phyloP scores from a whole-genome alignment of 2,888 invertebrate species.

The Cotesia congregata region DNA sequence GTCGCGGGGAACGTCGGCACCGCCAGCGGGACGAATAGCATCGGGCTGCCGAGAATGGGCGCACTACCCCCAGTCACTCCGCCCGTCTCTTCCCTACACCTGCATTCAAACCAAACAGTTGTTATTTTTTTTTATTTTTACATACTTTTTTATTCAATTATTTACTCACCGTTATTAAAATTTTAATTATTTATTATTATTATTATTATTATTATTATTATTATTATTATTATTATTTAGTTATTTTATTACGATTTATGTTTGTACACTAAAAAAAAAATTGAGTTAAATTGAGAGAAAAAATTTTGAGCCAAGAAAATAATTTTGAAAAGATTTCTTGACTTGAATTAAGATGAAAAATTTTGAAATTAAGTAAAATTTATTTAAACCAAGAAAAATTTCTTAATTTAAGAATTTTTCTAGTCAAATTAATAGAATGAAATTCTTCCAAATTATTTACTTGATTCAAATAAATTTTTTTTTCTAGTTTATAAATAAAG shows the following conservation, averaged over 20 bases:
- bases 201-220: no score
- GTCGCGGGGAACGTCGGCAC: conserved; percentile 69
- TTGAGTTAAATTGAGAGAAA: no score
- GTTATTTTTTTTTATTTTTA: conserved; percentile 40
- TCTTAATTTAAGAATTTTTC: no score
- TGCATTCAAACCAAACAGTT: conserved; percentile 44
- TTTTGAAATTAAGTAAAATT: no score
- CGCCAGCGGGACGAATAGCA: conserved; percentile 70
- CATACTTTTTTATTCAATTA: conserved; percentile 24
- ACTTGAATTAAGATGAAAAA: no score
- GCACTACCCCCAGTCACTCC: conserved; percentile 70
- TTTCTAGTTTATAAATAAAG: background rate
- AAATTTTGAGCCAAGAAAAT: no score
- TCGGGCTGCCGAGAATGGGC: conserved; percentile 71
- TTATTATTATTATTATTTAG: no score
- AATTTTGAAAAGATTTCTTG: no score
- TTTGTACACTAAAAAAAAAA: no score
- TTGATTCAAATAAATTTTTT: background rate
- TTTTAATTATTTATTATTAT: no score
- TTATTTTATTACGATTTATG: no score
- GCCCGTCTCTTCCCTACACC: conserved; percentile 71
- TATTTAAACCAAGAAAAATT: no score
- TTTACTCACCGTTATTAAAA: conserved; percentile 4
- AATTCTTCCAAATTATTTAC: background rate
- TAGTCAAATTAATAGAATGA: background rate